Base-by-base conservation (phyloP, 2,113 vertebrate species). In the Lasiurus borealis region DNA sequence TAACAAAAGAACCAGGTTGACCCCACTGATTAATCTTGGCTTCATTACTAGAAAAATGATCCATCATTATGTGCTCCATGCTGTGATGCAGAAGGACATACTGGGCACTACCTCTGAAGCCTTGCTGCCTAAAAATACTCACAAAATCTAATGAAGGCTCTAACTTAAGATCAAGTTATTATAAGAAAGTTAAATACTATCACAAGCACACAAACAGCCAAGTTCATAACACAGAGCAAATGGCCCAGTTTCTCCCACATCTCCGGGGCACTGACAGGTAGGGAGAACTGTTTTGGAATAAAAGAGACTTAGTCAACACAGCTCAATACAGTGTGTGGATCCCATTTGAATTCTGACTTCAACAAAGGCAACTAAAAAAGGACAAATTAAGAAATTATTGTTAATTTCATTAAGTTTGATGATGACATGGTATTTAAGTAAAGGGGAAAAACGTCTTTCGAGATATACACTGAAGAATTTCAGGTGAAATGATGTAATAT, bases 311-410 rank as follows among this genome's bases (percentile, higher is more conserved):
- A 83, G 77, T 46, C 23, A 85, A 80, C 21, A 8, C 12, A 90
- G 62, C 25, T 86, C 71, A 82, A 8, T 11, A n/a, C 13, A 86
- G 66, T 91, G 54, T 77, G 8, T 50, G 52, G 48, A 23, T 4
- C 75, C 71, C 29, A 52, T 81, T 19, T 86, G 25, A 31, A 82
- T 48, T 82, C 68, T 85, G 15, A 54, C 4, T 64, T 13, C 4
- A 96, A 88, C 29, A 76, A 81, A 86, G 48, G 2, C n/a, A 88
- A 82, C 31, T 57, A 85, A 13, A 76, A 85, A 92, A 69, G 29
- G 29, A 52, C 48, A 66, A 50, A 69, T 54, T 44, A 62, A 90
- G 16, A 31, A 72, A 87, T 68, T 36, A 50, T 13, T 44, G 7
- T 48, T 83, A 23, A 81, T 91, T 94, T 76, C 36, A 77, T 76